phyloP scores from a whole-genome alignment of 2,888 invertebrate species.

The Bibio marci region DNA sequence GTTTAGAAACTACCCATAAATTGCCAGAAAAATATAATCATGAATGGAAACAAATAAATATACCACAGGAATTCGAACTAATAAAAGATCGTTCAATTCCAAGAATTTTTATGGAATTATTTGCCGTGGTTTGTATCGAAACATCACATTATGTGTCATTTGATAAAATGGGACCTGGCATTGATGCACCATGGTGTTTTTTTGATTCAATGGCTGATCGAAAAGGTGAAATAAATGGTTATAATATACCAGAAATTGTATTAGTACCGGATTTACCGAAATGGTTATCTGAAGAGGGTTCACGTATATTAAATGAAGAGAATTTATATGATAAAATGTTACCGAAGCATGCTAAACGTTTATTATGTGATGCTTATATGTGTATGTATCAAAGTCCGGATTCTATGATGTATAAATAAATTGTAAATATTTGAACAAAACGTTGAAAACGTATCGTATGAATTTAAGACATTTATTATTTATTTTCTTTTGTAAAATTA shows the following conservation, averaged over 20 bases:
- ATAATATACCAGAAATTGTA: conserved; percentile 92
- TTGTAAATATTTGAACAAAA: conserved; percentile 94
- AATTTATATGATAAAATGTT: conserved; percentile 56
- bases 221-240: conserved; percentile 86
- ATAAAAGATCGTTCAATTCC: conserved; percentile 58
- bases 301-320: conserved; percentile 45
- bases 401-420: conserved; percentile 69
- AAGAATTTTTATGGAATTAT: conserved; percentile 79
- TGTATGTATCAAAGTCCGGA: conserved; percentile 94
- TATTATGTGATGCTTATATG: conserved; percentile 94
- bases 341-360: conserved; percentile 69
- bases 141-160: conserved; percentile 97
- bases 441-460: conserved; percentile 97
- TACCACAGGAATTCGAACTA: conserved; percentile 52
- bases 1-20: conserved; percentile 48
- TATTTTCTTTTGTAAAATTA: conserved; percentile 94
- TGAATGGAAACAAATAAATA: conserved; percentile 42
- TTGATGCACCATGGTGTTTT: conserved; percentile 91
- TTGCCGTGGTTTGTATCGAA: conserved; percentile 95
- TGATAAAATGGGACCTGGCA: conserved; percentile 79
- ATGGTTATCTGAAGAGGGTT: conserved; percentile 75
- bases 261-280: conserved; percentile 67
- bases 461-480: conserved; percentile 75
- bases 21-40: conserved; percentile 30
- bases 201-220: conserved; percentile 99